Conservation (phyloP, 2,797 vertebrate species). For the Huso huso region DNA sequence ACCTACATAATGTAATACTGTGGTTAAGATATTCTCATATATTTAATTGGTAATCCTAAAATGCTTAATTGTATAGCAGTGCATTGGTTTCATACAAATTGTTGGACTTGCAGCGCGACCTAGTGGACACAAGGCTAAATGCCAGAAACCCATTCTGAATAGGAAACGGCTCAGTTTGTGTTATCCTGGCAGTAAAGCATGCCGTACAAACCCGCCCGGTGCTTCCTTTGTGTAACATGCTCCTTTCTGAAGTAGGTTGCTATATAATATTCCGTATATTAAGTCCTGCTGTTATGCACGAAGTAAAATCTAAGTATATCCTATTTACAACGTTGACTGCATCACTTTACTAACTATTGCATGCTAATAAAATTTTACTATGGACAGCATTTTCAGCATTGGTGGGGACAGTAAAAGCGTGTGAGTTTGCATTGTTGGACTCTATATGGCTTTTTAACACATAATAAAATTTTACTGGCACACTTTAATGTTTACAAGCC, state of each 20-base stretch:
- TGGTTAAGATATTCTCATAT: too few species aligned
- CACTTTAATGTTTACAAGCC: slow-evolving; percentile 98
- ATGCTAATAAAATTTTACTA: slow-evolving; percentile 72
- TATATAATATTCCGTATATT: not conserved
- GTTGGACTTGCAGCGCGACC: slow-evolving; percentile 89
- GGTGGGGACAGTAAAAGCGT: slow-evolving; percentile 85
- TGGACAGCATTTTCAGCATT: slow-evolving; percentile 74
- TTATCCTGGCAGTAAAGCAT: slow-evolving; percentile 11
- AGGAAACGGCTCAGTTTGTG: slow-evolving; percentile 1
- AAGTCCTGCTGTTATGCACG: slow-evolving; percentile 6
- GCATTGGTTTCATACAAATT: slow-evolving; percentile 48
- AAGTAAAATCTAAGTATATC: slow-evolving; percentile 28
- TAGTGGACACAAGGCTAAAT: slow-evolving; percentile 59
- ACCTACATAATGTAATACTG: too few species aligned
- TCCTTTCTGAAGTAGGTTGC: not conserved
- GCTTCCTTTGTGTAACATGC: not conserved
- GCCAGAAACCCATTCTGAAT: not conserved
- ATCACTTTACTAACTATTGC: slow-evolving; percentile 58
- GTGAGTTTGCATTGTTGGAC: slow-evolving; percentile 80
- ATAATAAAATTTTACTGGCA: slow-evolving; percentile 99
- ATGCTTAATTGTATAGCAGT: too few species aligned
- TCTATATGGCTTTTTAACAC: slow-evolving; percentile 90
- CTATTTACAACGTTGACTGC: slow-evolving; percentile 33
- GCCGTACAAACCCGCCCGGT: not conserved
- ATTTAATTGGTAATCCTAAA: too few species aligned